Evolutionary conservation across 1,140 invertebrate genomes (phyloP), one percentile per base, ranked within the genome.

Genomic region (Ceratina australensis): DNA sequence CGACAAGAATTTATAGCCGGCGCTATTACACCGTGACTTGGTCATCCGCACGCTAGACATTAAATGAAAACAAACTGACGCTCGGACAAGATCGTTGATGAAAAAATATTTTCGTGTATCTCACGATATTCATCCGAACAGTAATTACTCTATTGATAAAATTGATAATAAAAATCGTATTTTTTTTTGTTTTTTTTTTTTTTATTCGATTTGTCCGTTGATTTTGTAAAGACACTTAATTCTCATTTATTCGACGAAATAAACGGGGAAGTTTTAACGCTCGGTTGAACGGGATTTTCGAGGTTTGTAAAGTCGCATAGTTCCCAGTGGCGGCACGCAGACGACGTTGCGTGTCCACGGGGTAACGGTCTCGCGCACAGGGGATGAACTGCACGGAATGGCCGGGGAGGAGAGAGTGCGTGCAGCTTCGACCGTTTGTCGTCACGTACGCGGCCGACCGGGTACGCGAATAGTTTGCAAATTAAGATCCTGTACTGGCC

Each of bases 301-400:
- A 10, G 49, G 24, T 20, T 26, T 24, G 12, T n/a, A 20, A 33
- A 26, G 54, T 50, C 87, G 87, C 89, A 88, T 88, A 89, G 86
- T 89, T 90, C 83, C 81, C 80, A 83, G 56, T 85, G 81, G 56
- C 73, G 88, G 87, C 87, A 88, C 80, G 88, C 87, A 88, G 87
- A 89, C 87, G 87, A 89, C 87, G 72, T 88, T 87, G 86, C 87
- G 88, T 88, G 88, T 88, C 85, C 83, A 80, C 65, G 67, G 68
- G 68, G 71, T 63, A 24, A 22, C 56, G 12, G 20, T 42, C 8
- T 15, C 16, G 8, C 3, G n/a, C 0, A 52, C 4, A 54, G 54
- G 42, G 76, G n/a, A 49, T 47, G 75, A 42, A 56, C 42, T 24
- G 18, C 12, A n/a, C 7, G 28, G 5, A 33, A 4, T 2, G 65